Conservation (phyloP, 2,113 vertebrate genomes). For the Notiomystis cincta region DNA sequence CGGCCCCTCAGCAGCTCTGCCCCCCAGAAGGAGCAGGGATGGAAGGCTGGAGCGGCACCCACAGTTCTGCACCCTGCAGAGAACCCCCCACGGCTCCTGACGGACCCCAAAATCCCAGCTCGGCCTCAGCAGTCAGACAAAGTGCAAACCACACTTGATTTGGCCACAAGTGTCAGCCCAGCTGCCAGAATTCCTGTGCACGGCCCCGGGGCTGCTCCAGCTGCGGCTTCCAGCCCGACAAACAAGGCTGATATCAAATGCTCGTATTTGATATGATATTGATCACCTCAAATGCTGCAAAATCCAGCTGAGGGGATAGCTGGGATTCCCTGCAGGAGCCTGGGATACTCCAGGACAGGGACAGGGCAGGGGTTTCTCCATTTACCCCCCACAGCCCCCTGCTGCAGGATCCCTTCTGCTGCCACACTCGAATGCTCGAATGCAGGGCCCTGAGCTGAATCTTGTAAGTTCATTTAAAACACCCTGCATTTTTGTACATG, state of each 20-base stretch:
- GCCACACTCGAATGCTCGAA: neutral
- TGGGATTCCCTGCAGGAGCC: neutral
- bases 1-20: neutral
- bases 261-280: too few relatives aligned
- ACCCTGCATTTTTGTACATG: neutral
- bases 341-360: neutral
- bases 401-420: neutral
- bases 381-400: neutral
- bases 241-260: too few relatives aligned
- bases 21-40: neutral
- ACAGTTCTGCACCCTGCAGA: neutral
- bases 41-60: neutral
- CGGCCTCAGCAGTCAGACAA: neutral
- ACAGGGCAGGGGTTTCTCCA: neutral
- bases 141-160: neutral
- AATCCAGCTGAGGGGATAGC: neutral
- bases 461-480: neutral
- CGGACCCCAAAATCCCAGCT: neutral
- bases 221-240: neutral
- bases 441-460: neutral
- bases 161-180: neutral
- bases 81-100: fast-evolving
- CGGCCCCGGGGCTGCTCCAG: neutral
- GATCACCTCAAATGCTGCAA: neutral
- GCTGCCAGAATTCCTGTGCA: neutral